phyloP scores from a whole-genome alignment of 2,797 vertebrate species.

The Chaenodraco wilsoni region DNA sequence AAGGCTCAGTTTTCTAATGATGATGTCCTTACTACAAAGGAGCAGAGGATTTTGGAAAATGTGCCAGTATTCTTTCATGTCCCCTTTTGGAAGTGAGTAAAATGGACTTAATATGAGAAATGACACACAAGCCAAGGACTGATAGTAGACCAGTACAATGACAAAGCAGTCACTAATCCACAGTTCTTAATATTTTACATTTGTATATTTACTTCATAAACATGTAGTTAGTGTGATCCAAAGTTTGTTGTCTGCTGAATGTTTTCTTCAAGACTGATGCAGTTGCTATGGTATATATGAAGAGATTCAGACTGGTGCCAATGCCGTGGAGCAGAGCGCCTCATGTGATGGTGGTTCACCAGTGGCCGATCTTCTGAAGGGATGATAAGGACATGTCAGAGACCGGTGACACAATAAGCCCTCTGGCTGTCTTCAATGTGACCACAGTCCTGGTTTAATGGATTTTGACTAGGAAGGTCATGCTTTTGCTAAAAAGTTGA shows the following conservation, averaged over 20 bases:
- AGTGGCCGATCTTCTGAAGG: slow-evolving; percentile 18
- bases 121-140: neutral
- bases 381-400: slow-evolving; percentile 19
- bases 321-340: slow-evolving; percentile 19
- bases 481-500: slow-evolving; percentile 3
- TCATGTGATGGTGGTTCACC: slow-evolving; percentile 22
- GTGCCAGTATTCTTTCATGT: neutral
- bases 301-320: slow-evolving; percentile 21
- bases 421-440: slow-evolving; percentile 32
- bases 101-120: neutral
- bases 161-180: neutral
- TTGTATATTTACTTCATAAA: neutral
- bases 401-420: slow-evolving; percentile 11
- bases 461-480: neutral
- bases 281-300: slow-evolving; percentile 56
- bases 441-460: slow-evolving; percentile 2
- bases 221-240: slow-evolving; percentile 5
- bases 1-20: neutral
- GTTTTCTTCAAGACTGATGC: slow-evolving; percentile 34
- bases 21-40: slow-evolving; percentile 9
- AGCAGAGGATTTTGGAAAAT: slow-evolving; percentile 9
- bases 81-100: neutral
- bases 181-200: neutral
- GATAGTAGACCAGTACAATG: neutral
- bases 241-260: slow-evolving; percentile 15